Evolutionary conservation across 2,113 vertebrate genomes (phyloP), one percentile per base, ranked within the genome.

Genomic region (Heloderma charlesbogerti): DNA sequence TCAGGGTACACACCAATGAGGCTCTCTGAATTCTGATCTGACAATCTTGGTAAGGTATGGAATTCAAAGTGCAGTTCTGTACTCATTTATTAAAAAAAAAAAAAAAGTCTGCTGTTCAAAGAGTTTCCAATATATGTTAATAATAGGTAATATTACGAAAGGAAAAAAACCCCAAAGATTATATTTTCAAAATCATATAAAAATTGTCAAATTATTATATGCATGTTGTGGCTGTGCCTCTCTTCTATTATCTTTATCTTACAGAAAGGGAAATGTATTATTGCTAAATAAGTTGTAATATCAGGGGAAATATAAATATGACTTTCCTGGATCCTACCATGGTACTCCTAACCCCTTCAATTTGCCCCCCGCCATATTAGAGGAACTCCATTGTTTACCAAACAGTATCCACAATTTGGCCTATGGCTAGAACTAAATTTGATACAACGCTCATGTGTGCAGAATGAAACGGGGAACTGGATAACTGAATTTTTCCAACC

Each of bases 111-210:
- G 10, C 12, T 6, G 18, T 48, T 80, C 43, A 31, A 31, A 51
- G 2, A 16, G 27, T 80, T 48, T 29, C 1, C 29, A 15, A 45
- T 22, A 72, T 31, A 37, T 9, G 43, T 54, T 40, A 84, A 54
- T 77, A 69, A 90, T 43, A 7, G 0, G 6, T 80, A 54, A 54
- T 2, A 45, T 83, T 37, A 84, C 48, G 89, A 57, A 4, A 72
- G 22, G 6, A 85, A 77, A 13, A 45, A 5, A 0, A 0, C 0
- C n/a, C 2, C 16, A 4, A 57, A 16, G n/a, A 82, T 22, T 51
- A 31, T 48, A 25, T 27, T 48, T 48, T 69, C 22, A 29, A 31
- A 69, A 69, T 69, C 25, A 69, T 69, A 69, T 69, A 69, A 6
- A 67, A 69, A 7, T 7, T 29, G 67, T 29, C 27, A 29, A 69